Conservation (phyloP, 2,888 invertebrate species). For the Drosophila colorata region DNA sequence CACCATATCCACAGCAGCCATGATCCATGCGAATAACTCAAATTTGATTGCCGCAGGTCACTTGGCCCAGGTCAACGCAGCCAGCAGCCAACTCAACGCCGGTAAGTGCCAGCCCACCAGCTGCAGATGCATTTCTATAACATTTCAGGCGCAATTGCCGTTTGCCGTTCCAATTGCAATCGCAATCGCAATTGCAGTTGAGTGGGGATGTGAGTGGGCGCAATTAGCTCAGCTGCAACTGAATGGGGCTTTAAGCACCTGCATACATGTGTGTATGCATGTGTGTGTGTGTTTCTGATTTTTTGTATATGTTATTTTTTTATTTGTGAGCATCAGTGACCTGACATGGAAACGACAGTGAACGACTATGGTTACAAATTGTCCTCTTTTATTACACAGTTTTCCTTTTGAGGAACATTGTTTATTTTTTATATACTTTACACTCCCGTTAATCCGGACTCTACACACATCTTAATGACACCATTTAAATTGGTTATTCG, state of each 20-base stretch:
- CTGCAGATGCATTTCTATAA: conserved; percentile 17
- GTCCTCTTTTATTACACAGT: conserved; percentile 5
- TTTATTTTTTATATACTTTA: not conserved
- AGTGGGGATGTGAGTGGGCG: conserved; percentile 35
- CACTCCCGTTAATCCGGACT: too few relatives aligned
- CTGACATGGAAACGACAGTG: conserved; percentile 9
- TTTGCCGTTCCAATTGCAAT: conserved; percentile 4
- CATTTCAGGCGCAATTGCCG: conserved; percentile 7
- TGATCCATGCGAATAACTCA: conserved; percentile 77
- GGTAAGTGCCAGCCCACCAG: conserved; percentile 54
- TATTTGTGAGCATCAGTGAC: not conserved
- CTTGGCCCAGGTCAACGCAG: conserved; percentile 57
- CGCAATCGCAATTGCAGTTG: conserved; percentile 9
- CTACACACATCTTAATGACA: too few relatives aligned
- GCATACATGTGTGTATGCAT: not conserved
- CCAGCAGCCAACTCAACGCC: conserved; percentile 61
- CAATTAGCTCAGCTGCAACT: conserved; percentile 49
- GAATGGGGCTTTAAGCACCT: conserved; percentile 20
- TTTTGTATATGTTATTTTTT: not conserved
- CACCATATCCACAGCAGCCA: conserved; percentile 65
- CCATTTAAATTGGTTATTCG: too few relatives aligned
- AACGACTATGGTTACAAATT: conserved; percentile 9
- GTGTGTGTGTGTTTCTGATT: not conserved
- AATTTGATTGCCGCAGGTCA: conserved; percentile 76
- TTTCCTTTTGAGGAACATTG: not conserved